A percentile compares a stretch with the other conserved stretches of the same genome.
These are phyloP conservation scores for Agrypnus murinus DNA, from an alignment of 2,888 invertebrate genomes.

Conservation along the genomic window DNA sequence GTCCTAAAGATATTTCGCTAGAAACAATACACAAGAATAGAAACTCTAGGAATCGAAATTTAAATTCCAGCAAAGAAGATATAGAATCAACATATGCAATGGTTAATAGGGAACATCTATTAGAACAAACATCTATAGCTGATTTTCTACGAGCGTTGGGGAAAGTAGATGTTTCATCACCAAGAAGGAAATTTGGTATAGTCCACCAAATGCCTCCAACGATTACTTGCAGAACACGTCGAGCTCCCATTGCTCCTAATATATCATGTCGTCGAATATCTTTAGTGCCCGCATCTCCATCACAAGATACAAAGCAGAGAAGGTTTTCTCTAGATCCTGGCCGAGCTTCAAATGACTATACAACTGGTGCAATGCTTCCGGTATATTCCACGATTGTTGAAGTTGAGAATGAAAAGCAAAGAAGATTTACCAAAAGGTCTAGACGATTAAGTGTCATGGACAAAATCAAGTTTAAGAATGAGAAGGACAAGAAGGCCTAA, in stretches of 20 bases:
- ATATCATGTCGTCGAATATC: constrained; percentile 46
- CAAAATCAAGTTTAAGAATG: too few species aligned
- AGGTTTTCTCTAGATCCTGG: constrained; percentile 60
- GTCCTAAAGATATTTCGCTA: constrained; percentile 47
- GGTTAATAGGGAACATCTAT: constrained; percentile 70
- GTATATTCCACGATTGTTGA: too few species aligned
- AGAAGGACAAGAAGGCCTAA: too few species aligned
- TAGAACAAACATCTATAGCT: constrained; percentile 86
- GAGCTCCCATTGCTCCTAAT: constrained; percentile 9
- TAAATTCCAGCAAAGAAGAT: background rate
- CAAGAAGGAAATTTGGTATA: constrained; percentile 73
- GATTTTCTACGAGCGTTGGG: constrained; percentile 86
- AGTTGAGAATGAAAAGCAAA: too few species aligned
- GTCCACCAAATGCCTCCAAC: constrained; percentile 62
- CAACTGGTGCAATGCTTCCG: too few species aligned
- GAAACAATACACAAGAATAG: background rate
- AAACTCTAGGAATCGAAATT: constrained; percentile 34
- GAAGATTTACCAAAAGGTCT: too few species aligned
- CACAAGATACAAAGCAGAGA: constrained; percentile 55
- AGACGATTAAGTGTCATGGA: too few species aligned
- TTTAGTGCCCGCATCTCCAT: constrained; percentile 47
- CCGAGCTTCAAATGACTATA: too few species aligned
- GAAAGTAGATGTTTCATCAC: constrained; percentile 70
- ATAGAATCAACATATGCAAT: constrained; percentile 55
- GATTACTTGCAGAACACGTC: constrained; percentile 15